These are phyloP conservation scores for Cinara cedri DNA, from an alignment of 2,888 invertebrate genomes.

Conservation along the genomic window DNA sequence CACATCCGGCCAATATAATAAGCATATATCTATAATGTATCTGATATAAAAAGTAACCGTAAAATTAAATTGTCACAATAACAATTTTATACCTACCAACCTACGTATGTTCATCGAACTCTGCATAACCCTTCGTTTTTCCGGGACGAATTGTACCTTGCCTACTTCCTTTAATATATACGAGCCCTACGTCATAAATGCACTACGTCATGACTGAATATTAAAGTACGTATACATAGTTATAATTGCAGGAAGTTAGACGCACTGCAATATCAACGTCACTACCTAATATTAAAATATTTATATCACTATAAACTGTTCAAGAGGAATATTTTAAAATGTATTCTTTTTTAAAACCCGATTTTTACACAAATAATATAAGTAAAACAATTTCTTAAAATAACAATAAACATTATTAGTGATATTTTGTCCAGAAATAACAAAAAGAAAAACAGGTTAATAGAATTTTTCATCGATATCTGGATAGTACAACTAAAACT, in stretches of 20 bases:
- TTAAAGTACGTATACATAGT: neutral
- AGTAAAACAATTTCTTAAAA: neutral
- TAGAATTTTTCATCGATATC: neutral
- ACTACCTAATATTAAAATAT: slow-evolving; percentile 19
- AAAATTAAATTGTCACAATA: neutral
- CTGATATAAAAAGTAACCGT: too few relatives aligned
- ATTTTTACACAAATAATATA: too few relatives aligned
- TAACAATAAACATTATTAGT: neutral
- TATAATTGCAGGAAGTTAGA: slow-evolving; percentile 48
- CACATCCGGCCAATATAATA: too few relatives aligned
- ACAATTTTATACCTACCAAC: neutral
- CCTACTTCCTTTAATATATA: slow-evolving; percentile 1
- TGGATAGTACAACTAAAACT: neutral
- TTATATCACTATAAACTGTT: too few relatives aligned
- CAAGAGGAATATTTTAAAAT: too few relatives aligned
- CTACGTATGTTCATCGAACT: too few relatives aligned
- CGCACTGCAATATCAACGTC: slow-evolving; percentile 32
- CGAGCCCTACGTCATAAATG: slow-evolving; percentile 19
- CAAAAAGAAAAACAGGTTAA: neutral
- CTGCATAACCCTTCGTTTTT: slow-evolving; percentile 20
- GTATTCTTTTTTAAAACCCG: too few relatives aligned
- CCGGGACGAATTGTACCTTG: slow-evolving; percentile 15
- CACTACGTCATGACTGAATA: slow-evolving; percentile 13
- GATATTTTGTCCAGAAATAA: neutral
- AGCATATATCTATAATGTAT: too few relatives aligned